Percentiles rank a stretch among this genome's conserved stretches.
Conservation (phyloP, 2,888 invertebrate species). For the Megaustenia siamemsis region DNA sequence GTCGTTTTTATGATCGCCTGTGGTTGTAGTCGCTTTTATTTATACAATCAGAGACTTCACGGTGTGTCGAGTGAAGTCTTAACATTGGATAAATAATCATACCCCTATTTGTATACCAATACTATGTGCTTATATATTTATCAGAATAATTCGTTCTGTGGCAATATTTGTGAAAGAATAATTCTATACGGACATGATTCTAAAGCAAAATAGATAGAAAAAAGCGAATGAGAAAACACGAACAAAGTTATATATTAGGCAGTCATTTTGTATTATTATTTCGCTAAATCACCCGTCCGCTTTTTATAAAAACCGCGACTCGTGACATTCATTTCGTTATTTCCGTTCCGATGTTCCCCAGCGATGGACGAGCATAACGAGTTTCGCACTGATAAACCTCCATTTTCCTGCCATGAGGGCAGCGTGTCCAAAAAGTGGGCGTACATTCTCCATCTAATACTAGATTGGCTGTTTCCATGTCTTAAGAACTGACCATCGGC, state of each 20-base stretch:
- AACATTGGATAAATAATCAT: no score
- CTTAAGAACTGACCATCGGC: not conserved
- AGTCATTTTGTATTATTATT: slow-evolving; percentile 21
- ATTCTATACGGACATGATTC: not conserved
- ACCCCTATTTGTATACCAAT: no score
- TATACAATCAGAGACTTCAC: no score
- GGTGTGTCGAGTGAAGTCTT: no score
- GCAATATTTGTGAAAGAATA: not conserved
- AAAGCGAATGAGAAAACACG: not conserved
- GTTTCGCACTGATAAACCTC: slow-evolving; percentile 3
- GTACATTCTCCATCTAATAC: slow-evolving; percentile 17
- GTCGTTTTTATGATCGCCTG: no score
- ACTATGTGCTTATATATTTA: no score
- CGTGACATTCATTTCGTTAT: slow-evolving; percentile 23
- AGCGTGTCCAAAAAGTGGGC: not conserved
- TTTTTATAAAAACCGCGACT: slow-evolving; percentile 9
- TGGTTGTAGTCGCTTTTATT: no score
- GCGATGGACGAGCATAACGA: not conserved
- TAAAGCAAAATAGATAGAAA: not conserved
- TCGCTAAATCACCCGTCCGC: not conserved
- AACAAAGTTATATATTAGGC: not conserved
- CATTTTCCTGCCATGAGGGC: not conserved
- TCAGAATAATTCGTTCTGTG: no score
- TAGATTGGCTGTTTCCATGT: not conserved
- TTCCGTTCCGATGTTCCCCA: not conserved